Evolutionary conservation across 1,140 invertebrate genomes (phyloP), one percentile per base, ranked within the genome.

Genomic region (Reticulitermes speratus): DNA sequence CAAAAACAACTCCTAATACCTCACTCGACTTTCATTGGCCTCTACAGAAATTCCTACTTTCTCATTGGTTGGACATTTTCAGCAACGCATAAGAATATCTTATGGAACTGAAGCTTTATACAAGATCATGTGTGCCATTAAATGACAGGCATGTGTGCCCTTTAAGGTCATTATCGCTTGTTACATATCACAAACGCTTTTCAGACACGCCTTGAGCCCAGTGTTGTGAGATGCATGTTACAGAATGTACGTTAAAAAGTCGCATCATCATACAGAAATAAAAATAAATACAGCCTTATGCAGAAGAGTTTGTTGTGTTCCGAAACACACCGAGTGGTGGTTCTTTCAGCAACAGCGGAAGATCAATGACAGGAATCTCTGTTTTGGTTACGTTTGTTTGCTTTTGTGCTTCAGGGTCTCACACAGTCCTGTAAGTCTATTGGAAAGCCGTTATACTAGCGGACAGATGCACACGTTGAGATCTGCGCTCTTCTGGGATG

Each of bases 161-260:
- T 75, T 75, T 75, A 75, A 30, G n/a, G 65, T 75, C 65, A 75
- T 75, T 30, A 75, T 75, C 65, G 65, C 65, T 30, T 30, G 65
- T 75, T 25, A 30, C 65, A 9, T 30, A 75, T n/a, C 65, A 12
- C 65, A 48, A 48, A 48, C 45, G 14, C 14, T 1, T 16, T 48
- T 48, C 25, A 75, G 65, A 75, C n/a, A 30, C n/a, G 25, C 65
- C 65, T 75, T 30, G 65, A 11, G n/a, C 65, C 65, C 25, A 75
- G 65, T 9, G 65, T 75, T 14, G 1, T 14, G n/a, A 19, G 52
- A 55, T 19, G 19, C 52, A 55, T 14, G 14, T 55, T 55, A 55
- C 19, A 55, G 19, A 21, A 55, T 55, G 19, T 75, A 16, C 3
- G n/a, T 75, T 30, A 30, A 75, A 25, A 19, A 16, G 52, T 21